phyloP scores from a whole-genome alignment of 2,888 invertebrate genomes.

The Sussaba pulchella region DNA sequence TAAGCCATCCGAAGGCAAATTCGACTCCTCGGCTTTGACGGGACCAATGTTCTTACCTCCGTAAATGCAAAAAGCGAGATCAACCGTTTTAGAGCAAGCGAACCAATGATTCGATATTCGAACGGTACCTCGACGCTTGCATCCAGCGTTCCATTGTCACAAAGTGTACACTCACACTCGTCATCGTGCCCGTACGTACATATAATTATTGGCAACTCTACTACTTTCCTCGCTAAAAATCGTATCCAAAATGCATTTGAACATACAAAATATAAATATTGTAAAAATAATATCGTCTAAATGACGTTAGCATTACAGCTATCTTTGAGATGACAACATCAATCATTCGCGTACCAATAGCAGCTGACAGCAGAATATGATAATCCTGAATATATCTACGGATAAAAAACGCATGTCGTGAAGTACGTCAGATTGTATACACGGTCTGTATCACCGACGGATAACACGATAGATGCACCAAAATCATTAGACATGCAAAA shows the following conservation, averaged over 20 bases:
- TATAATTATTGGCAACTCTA: not conserved
- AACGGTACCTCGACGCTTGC: conserved; percentile 15
- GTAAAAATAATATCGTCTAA: not conserved
- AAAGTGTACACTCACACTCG: conserved; percentile 11
- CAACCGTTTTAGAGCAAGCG: conserved; percentile 14
- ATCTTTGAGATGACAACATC: too few species aligned
- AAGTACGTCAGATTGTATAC: conserved; percentile 42
- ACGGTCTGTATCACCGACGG: conserved; percentile 29
- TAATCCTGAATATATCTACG: conserved; percentile 28
- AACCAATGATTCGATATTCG: conserved; percentile 59
- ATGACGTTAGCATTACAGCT: too few species aligned
- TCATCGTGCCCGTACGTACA: conserved; percentile 21
- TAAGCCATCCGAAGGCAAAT: conserved; percentile 26
- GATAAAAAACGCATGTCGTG: conserved; percentile 30
- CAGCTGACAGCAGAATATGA: too few species aligned
- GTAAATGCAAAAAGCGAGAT: conserved; percentile 23
- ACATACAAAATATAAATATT: not conserved
- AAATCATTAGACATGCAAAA: conserved; percentile 20
- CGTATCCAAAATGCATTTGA: not conserved
- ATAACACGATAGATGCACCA: conserved; percentile 3
- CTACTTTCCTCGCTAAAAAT: not conserved
- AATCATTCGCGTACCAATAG: too few species aligned
- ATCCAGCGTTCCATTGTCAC: conserved; percentile 32
- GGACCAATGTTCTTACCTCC: conserved; percentile 29
- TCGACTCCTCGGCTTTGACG: conserved; percentile 49